Evolutionary conservation across 2,888 invertebrate genomes (phyloP).

Genomic region (Phortica okadai): DNA sequence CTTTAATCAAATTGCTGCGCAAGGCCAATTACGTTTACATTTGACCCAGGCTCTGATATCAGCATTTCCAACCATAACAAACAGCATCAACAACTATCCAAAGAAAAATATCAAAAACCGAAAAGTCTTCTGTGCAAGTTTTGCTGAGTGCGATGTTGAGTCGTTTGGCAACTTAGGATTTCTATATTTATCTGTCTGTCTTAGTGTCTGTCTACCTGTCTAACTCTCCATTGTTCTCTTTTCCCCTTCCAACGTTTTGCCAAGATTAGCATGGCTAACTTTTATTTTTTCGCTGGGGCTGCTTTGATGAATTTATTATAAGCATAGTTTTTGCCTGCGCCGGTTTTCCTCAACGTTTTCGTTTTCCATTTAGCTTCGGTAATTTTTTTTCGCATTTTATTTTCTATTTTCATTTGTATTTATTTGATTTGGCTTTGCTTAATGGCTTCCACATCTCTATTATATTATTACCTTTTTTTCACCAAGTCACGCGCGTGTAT

Average conservation of each 20-base stretch:
- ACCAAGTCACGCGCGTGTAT: too few species aligned
- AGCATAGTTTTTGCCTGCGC: neutral
- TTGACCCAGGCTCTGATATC: conserved; percentile 53
- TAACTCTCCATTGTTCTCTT: neutral
- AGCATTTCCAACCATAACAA: neutral
- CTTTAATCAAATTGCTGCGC: conserved; percentile 64
- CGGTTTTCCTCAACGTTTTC: neutral
- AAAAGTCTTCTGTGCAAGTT: conserved; percentile 20
- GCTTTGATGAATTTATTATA: conserved; percentile 66
- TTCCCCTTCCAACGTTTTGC: neutral
- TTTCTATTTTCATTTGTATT: conserved; percentile 5
- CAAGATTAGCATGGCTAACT: neutral
- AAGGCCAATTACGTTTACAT: conserved; percentile 69
- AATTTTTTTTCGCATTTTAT: neutral
- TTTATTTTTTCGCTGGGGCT: conserved; percentile 18
- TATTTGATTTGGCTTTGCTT: neutral
- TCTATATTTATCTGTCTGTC: conserved; percentile 10
- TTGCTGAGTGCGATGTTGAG: conserved; percentile 35
- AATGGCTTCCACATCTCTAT: neutral
- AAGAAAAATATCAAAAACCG: neutral
- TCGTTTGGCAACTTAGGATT: neutral
- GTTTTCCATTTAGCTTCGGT: neutral
- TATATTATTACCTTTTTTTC: too few species aligned
- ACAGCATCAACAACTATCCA: neutral
- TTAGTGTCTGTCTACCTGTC: neutral